Evolutionary conservation across 2,888 invertebrate genomes (phyloP).

Genomic region (Torymus texanus): DNA sequence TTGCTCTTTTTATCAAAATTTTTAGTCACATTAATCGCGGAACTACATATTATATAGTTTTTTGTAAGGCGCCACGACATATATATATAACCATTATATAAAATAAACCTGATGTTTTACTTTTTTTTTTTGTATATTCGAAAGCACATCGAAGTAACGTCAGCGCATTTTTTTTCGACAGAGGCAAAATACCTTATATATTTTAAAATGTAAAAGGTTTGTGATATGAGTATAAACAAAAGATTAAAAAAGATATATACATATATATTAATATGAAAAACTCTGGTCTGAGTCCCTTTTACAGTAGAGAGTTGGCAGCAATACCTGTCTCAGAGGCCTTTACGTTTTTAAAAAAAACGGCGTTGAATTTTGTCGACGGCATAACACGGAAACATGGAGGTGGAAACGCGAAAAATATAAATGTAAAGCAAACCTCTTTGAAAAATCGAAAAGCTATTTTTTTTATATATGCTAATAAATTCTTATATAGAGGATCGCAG

Average conservation of each 20-base stretch:
- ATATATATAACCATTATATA: not conserved
- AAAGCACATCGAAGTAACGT: slow-evolving; percentile 49
- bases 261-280: slow-evolving; percentile 12
- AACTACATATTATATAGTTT: too few species aligned
- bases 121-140: slow-evolving; percentile 12
- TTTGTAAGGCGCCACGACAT: too few species aligned
- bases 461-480: slow-evolving; percentile 30
- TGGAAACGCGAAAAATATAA: too few species aligned
- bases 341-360: slow-evolving; percentile 37
- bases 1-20: slow-evolving; percentile 37
- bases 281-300: slow-evolving; percentile 54
- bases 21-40: not conserved
- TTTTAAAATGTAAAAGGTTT: slow-evolving; percentile 41
- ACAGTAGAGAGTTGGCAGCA: slow-evolving; percentile 43
- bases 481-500: not conserved
- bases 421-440: not conserved
- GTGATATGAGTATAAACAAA: slow-evolving; percentile 44
- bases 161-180: slow-evolving; percentile 46
- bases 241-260: slow-evolving; percentile 8
- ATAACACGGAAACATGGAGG: too few species aligned
- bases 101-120: slow-evolving; percentile 25
- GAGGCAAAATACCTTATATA: slow-evolving; percentile 30
- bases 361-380: not conserved
- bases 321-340: slow-evolving; percentile 52
- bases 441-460: slow-evolving; percentile 20